A percentile compares a stretch with the other conserved stretches of the same genome.
phyloP scores from a whole-genome alignment of 64 coral and sea anemone species.

The Stylophora pistillata region DNA sequence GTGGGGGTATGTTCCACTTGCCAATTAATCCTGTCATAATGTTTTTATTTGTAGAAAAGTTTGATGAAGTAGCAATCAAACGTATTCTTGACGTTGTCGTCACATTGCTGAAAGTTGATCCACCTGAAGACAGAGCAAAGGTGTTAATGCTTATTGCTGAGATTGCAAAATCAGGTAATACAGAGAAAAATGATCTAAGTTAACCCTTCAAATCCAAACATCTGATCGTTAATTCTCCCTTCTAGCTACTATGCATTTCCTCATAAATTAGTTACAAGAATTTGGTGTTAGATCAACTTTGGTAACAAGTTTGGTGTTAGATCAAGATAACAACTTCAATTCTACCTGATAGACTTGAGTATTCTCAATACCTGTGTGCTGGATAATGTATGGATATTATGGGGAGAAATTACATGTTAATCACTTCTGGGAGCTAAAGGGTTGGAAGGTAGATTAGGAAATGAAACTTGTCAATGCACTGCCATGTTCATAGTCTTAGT shows the following conservation, averaged over 20 bases:
- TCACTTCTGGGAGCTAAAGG: no score
- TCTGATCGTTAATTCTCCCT: no score
- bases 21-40: not conserved
- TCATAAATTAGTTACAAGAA: no score
- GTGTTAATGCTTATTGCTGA: conserved; percentile 62
- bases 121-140: conserved; percentile 44
- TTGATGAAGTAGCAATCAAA: conserved; percentile 55
- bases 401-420: no score
- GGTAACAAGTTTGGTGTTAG: not conserved
- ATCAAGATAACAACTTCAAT: not conserved
- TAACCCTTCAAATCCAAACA: no score
- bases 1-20: not conserved
- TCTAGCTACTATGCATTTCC: no score
- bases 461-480: no score
- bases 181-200: not conserved
- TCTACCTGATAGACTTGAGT: no score
- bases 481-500: no score
- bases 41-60: conserved; percentile 21
- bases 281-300: not conserved
- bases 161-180: conserved; percentile 69
- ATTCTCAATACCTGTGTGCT: no score
- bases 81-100: conserved; percentile 17
- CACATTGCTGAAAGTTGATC: not conserved
- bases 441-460: no score
- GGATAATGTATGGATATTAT: no score